phyloP scores from a whole-genome alignment of 2,888 invertebrate species.

The Bellardia bayeri region DNA sequence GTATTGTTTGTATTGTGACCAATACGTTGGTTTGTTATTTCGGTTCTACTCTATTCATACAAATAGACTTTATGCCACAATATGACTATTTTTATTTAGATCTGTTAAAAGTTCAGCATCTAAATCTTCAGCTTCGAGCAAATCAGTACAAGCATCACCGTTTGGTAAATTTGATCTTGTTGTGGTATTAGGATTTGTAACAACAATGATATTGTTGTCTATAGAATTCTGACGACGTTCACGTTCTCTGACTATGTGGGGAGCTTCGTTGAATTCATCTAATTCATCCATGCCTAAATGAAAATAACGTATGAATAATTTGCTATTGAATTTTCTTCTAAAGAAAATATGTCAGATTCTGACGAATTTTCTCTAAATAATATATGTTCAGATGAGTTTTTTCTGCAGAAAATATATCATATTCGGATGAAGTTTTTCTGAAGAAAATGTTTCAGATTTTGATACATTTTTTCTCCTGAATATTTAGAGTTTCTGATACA shows the following conservation, averaged over 20 bases:
- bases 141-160: constrained; percentile 81
- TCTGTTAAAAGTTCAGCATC: constrained; percentile 83
- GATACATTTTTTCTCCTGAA: not conserved
- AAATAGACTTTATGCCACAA: constrained; percentile 81
- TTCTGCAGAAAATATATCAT: not conserved
- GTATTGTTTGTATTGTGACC: constrained; percentile 36
- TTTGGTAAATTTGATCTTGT: constrained; percentile 80
- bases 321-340: too few species aligned
- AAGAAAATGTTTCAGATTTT: not conserved
- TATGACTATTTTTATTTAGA: constrained; percentile 84
- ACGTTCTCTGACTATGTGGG: constrained; percentile 88
- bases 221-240: constrained; percentile 81
- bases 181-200: constrained; percentile 76
- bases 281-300: constrained; percentile 89
- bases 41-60: not conserved
- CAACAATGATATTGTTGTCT: constrained; percentile 76
- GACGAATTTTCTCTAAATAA: too few species aligned
- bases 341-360: not conserved
- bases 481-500: not conserved
- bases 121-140: constrained; percentile 83
- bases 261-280: constrained; percentile 96
- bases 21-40: constrained; percentile 7
- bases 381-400: not conserved
- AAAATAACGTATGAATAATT: not conserved
- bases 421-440: not conserved